Base-by-base conservation (phyloP, 1,140 invertebrate species). In the Bombus haemorrhoidalis region DNA sequence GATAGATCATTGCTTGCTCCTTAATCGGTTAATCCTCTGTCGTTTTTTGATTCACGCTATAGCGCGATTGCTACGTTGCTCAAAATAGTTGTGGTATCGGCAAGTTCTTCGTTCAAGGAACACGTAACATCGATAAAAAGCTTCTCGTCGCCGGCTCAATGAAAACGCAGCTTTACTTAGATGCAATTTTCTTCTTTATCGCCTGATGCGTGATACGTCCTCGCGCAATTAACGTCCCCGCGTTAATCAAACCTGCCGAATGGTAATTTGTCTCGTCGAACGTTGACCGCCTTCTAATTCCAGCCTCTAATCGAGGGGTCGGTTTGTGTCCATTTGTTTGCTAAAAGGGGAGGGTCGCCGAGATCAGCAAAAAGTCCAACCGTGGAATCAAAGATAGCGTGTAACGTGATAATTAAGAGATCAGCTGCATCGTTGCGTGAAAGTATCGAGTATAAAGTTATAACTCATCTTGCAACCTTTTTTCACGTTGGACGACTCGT, bases 161-260 rank as follows among this genome's bases (percentile, higher is more conserved):
- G 12, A 62, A 12, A 62, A 62, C 12, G 59, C 59, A n/a, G 28
- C 59, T 13, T 62, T n/a, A 62, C 10, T n/a, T 1, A 1, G 10
- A 10, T 10, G 10, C 85, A 88, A 91, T 90, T 90, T 87, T 91
- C 88, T 69, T 86, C 37, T 13, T 3, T 18, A 69, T 68, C 87
- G 72, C 81, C 87, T 66, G 71, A 59, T 75, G 81, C 43, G 79
- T 76, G 75, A 89, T 87, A 64, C 73, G 71, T 75, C 81, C n/a
- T n/a, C 34, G n/a, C 59, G 81, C 83, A 64, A 90, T 88, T 88
- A 88, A 59, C 43, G 73, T 59, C 43, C 39, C 66, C 75, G 57
- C 81, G 68, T 75, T 59, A 39, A 71, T 59, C 68, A 41, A 41
- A 72, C 68, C 28, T 41, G 68, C 15, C 66, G 13, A 57, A 71